A percentile compares a stretch with the other conserved stretches of the same genome.
phyloP scores from a whole-genome alignment of 2,888 invertebrate genomes.

The Germaria angustata region DNA sequence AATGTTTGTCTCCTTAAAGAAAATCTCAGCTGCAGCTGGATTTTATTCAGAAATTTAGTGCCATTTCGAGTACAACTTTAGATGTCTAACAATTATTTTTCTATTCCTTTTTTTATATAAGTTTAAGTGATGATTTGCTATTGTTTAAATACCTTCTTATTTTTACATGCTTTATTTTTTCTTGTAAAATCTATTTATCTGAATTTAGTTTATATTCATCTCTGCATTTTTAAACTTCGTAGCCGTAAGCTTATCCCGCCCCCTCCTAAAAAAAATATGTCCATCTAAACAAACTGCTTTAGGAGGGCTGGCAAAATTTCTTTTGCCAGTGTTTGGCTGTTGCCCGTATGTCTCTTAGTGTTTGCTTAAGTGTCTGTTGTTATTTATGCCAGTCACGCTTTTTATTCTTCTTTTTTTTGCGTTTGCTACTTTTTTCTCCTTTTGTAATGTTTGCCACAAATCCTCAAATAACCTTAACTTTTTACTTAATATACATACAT shows the following conservation, averaged over 20 bases:
- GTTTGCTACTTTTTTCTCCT: background rate
- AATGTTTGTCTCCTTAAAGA: background rate
- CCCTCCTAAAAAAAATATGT: background rate
- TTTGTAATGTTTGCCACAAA: conserved; percentile 57
- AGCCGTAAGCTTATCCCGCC: background rate
- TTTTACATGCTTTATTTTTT: background rate
- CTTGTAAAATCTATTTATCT: background rate
- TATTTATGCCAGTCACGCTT: conserved; percentile 61
- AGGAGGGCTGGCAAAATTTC: background rate
- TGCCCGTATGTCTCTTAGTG: background rate
- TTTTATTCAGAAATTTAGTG: background rate
- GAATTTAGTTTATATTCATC: background rate
- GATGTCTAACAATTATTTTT: background rate
- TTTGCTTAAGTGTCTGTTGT: conserved; percentile 43
- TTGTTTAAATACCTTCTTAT: background rate
- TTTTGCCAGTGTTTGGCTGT: background rate
- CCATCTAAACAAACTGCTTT: background rate
- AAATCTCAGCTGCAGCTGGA: background rate
- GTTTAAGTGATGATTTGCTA: background rate
- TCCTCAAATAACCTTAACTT: conserved; percentile 59
- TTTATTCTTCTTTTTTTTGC: background rate
- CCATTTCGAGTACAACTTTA: background rate
- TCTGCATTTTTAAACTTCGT: background rate
- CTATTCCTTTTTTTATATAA: background rate
- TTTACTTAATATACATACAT: conserved; percentile 43